Conservation (phyloP, 2,113 vertebrate genomes). For the Canis aureus region DNA sequence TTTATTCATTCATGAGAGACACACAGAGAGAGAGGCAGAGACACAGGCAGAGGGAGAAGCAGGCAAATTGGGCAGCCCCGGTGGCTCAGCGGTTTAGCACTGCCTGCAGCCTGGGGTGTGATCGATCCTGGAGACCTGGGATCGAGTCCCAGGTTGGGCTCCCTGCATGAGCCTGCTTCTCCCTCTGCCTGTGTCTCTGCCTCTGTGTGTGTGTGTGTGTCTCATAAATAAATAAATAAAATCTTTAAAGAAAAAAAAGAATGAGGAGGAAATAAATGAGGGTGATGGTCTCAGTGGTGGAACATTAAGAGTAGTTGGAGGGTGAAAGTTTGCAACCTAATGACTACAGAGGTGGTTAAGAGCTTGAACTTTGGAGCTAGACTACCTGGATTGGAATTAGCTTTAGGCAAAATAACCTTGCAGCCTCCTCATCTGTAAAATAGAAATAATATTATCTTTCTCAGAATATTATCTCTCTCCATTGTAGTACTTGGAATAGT, state of each 20-base stretch:
- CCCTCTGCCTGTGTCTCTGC: no score
- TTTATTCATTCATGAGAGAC: no score
- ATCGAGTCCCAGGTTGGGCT: no score
- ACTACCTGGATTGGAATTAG: not conserved
- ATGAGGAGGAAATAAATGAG: slow-evolving; percentile 15
- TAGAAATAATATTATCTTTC: not conserved
- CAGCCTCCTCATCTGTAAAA: not conserved
- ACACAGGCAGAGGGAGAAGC: no score
- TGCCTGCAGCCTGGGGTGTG: no score
- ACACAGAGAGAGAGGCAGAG: no score
- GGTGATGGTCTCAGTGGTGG: not conserved
- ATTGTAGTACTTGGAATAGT: not conserved
- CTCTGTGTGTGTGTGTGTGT: no score
- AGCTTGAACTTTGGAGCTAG: not conserved
- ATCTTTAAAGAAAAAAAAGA: not conserved
- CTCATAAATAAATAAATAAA: no score
- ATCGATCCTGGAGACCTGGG: no score
- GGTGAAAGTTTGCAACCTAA: not conserved
- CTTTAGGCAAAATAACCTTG: not conserved
- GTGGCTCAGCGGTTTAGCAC: no score
- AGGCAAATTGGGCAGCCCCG: no score
- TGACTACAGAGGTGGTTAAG: not conserved
- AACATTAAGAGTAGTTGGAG: not conserved
- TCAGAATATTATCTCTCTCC: not conserved
- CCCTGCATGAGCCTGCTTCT: no score